phyloP scores from a whole-genome alignment of 92 coral and sea anemone genomes.

The Anthopleura xanthogrammica region DNA sequence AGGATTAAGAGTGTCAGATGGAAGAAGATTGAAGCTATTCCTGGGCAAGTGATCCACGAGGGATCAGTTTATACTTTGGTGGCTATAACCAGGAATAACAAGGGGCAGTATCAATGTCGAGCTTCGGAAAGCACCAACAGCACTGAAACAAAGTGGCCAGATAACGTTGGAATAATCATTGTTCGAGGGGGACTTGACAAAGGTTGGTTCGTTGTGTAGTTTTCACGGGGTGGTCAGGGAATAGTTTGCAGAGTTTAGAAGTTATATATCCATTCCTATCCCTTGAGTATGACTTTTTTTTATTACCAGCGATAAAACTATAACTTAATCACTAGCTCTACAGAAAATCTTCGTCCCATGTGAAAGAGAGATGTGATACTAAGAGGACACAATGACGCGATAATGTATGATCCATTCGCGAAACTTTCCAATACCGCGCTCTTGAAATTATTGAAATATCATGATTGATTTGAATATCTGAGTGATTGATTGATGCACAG shows the following conservation, averaged over 20 bases:
- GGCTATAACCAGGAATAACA: neutral
- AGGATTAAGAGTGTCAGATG: neutral
- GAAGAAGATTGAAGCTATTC: slow-evolving; percentile 9
- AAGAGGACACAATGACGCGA: no score
- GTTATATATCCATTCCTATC: no score
- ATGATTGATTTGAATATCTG: neutral
- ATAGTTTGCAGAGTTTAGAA: neutral
- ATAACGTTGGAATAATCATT: slow-evolving; percentile 15
- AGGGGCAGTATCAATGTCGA: slow-evolving; percentile 42
- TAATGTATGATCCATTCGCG: neutral
- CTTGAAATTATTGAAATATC: neutral
- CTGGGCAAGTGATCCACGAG: slow-evolving; percentile 9
- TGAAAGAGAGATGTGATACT: no score
- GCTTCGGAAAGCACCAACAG: slow-evolving; percentile 14
- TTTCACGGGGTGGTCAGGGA: neutral
- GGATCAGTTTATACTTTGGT: slow-evolving; percentile 16
- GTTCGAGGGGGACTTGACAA: neutral
- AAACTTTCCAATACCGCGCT: no score
- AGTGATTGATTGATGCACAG: neutral
- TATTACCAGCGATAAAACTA: no score
- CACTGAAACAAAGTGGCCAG: slow-evolving; percentile 10
- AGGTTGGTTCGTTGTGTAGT: neutral
- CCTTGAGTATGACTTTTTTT: no score
- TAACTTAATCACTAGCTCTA: no score
- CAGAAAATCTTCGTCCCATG: no score